Evolutionary conservation across 2,888 invertebrate species (phyloP), one percentile per base, ranked within the genome.

Genomic region (Andrena bicolor): DNA sequence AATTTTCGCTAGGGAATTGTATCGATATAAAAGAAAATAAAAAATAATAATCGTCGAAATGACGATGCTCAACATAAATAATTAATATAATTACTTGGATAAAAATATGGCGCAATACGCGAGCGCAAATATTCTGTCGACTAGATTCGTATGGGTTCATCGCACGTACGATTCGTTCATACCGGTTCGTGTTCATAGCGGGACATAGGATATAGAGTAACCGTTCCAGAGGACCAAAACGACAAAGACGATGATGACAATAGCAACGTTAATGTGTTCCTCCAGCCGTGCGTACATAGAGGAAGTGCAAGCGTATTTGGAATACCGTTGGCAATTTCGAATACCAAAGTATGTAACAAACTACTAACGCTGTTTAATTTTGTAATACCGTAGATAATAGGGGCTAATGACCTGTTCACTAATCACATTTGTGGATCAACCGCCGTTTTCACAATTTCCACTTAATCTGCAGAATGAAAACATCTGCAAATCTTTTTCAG

Each of bases 141-240:
- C 94, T 94, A 94, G 94, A 93, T 93, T 93, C 89, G 92, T 93
- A 91, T 92, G 91, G 93, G 91, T 85, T 78, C 53, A 72, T 77
- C 74, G 79, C 80, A 91, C 64, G 77, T 72, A 78, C 76, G 80
- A 79, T 70, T 85, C 66, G 80, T 76, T 86, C 77, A 76, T 83
- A 79, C 69, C 75, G 68, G 58, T 74, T 77, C 69, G 70, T 68
- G 77, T 70, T 20, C 16, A 60, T 60, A 23, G 6, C 32, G 10
- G 6, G 28, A 28, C 35, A 20, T 30, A 41, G 41, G 41, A 5
- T 41, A 41, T 16, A 41, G 41, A 41, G 6, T 41, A 32, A 35
- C 10, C 32, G 32, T 56, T 41, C 49, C 0, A n/a, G 10, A 49
- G 26, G 23, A 28, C 26, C 26, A 10, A 51, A 48, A 48, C 48